Evolutionary conservation across 2,797 vertebrate species (phyloP), one percentile per base, ranked within the genome.

Genomic region (Thunnus albacares): DNA sequence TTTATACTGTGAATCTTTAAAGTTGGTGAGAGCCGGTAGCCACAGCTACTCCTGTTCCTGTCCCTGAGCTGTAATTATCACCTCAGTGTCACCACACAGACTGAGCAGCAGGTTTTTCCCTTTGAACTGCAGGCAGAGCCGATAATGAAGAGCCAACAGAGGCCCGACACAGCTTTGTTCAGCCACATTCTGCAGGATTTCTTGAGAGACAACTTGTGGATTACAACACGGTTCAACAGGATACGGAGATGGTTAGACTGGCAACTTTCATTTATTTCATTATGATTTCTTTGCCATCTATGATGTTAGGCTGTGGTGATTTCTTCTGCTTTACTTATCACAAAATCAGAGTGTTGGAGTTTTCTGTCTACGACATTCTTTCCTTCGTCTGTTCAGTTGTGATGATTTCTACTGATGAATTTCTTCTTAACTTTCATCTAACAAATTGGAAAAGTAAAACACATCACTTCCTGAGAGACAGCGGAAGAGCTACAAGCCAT

Each of bases 71-170:
- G 73, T 84, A 89, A 89, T 90, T 61, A 88, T 83, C 86, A n/a
- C 69, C 71, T 61, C 51, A 5, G 76, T 83, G 87, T 89, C 71
- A 53, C 52, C 74, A 70, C 75, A 56, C 80, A 75, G 55, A 24
- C 56, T 28, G 72, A 80, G 43, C 64, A 61, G 65, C 71, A 59
- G 76, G 8, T 30, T 18, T 49, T 12, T 60, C 52, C 33, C 79
- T 91, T 87, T 87, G 82, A 89, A 85, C 81, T 80, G 75, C 71
- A 69, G 47, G 51, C 75, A 52, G 53, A 12, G n/a, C 75, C 5
- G 58, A 53, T 69, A 30, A 64, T 64, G 78, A 78, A 49, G 65
- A 82, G 51, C 71, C 67, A 75, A 12, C 58, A 69, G 74, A 78
- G 57, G 71, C 77, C 77, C 64, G 5, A 18, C 70, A 41, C 51